phyloP scores from a whole-genome alignment of 2,888 invertebrate species.

The Melinopterus prodromus region DNA sequence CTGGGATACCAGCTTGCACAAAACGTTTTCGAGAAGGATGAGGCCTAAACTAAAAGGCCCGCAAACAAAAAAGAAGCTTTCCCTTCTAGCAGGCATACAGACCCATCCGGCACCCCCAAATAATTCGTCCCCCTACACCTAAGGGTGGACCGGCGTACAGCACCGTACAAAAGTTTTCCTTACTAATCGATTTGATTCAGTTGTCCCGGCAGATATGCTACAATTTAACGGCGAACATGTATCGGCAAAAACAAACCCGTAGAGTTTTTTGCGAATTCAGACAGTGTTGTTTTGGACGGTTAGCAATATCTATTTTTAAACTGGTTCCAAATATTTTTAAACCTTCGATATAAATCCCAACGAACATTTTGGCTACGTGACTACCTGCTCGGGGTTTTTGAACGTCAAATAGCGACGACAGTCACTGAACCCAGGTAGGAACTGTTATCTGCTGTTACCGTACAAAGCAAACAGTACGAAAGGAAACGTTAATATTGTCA shows the following conservation, averaged over 20 bases:
- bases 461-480: not conserved
- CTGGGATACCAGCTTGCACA: not conserved
- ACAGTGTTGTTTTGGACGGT: not conserved
- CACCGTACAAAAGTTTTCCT: not conserved
- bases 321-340: not conserved
- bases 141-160: not conserved
- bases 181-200: not conserved
- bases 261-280: no score
- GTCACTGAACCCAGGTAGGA: not conserved
- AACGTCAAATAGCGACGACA: not conserved
- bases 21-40: not conserved
- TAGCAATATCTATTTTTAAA: not conserved
- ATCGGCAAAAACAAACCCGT: no score
- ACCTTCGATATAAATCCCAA: not conserved
- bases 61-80: not conserved
- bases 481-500: not conserved
- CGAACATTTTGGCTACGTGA: not conserved
- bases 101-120: not conserved
- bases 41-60: conserved; percentile 7
- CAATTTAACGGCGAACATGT: no score
- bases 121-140: not conserved
- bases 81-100: not conserved
- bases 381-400: not conserved
- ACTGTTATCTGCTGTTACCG: not conserved
- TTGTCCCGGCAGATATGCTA: not conserved